phyloP scores from a whole-genome alignment of 1,140 invertebrate genomes.

The Callitettix versicolor region DNA sequence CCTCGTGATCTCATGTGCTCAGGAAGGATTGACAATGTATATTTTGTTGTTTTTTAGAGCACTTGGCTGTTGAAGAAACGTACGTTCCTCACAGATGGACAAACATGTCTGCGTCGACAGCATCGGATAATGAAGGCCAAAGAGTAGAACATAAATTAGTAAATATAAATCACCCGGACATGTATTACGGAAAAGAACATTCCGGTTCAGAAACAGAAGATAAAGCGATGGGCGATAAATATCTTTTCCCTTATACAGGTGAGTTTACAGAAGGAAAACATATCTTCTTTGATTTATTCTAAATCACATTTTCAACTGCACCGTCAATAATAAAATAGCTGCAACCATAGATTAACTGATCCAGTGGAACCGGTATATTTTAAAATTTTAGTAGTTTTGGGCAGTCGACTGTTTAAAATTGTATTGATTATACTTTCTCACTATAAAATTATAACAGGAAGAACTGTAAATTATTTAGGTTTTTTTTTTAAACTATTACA shows the following conservation, averaged over 20 bases:
- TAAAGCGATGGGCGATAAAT: conserved; percentile 31
- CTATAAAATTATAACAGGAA: too few species aligned
- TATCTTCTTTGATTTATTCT: background rate
- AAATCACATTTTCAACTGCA: background rate
- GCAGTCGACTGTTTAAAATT: background rate
- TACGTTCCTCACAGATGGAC: conserved; percentile 25
- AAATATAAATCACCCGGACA: background rate
- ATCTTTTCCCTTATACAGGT: conserved; percentile 37
- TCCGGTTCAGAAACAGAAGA: conserved; percentile 18
- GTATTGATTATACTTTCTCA: too few species aligned
- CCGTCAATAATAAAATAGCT: background rate
- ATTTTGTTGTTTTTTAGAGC: too few species aligned
- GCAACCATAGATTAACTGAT: background rate
- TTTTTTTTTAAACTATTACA: too few species aligned
- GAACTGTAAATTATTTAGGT: too few species aligned
- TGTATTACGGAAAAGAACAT: conserved; percentile 2
- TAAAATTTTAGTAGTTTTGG: background rate
- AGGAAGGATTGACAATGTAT: too few species aligned
- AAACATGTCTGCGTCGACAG: conserved; percentile 20
- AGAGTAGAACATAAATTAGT: conserved; percentile 15
- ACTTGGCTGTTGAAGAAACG: conserved; percentile 10
- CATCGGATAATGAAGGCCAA: conserved; percentile 22
- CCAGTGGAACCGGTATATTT: background rate
- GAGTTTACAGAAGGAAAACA: conserved; percentile 19
- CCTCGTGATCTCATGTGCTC: too few species aligned